Evolutionary conservation across 2,888 invertebrate species (phyloP), one percentile per base, ranked within the genome.

Genomic region (Torymus tubicola): DNA sequence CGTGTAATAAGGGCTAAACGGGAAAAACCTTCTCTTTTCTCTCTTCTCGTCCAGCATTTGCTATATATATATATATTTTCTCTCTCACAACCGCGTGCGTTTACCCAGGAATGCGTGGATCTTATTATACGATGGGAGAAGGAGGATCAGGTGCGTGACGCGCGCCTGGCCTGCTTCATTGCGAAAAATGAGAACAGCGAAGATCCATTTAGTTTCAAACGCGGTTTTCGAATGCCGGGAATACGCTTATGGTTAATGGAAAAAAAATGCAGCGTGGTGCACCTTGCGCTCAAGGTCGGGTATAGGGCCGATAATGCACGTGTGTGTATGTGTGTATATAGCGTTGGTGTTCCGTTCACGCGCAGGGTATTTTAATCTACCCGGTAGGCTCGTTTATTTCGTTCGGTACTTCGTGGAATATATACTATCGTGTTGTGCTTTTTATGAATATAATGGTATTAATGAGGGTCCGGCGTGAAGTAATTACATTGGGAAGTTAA

Each of bases 51-150:
- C 42, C 42, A 42, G 60, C 63, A 60, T 60, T 60, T 31, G 57
- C 67, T 42, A 42, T 42, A 42, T 8, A 42, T 42, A 42, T 42
- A 42, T 42, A 31, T 31, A 31, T 31, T 5, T 31, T 2, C 8
- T 8, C 42, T 8, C 42, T 5, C 8, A 8, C 42, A 42, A 42
- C 42, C 42, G 8, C 42, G 58, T 42, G 68, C 53, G 58, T 69
- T 73, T 77, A 64, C 69, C 31, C 52, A 73, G 77, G 73, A 71
- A 81, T 77, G 77, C 77, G 60, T 31, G 57, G 18, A 68, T 77
- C 63, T 77, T 68, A 73, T 77, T 77, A 72, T 77, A 72, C 52
- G 42, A 42, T 42, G 63, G 1, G 50, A 18, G 55, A 68, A 42
- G 42, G 10, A 21, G 21, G 42, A 42, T 42, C 42, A 52, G 60